Percentiles rank a stretch among this genome's conserved stretches.
Evolutionary conservation across 2,888 invertebrate genomes (phyloP).

Genomic region (Drosophila diplacantha): DNA sequence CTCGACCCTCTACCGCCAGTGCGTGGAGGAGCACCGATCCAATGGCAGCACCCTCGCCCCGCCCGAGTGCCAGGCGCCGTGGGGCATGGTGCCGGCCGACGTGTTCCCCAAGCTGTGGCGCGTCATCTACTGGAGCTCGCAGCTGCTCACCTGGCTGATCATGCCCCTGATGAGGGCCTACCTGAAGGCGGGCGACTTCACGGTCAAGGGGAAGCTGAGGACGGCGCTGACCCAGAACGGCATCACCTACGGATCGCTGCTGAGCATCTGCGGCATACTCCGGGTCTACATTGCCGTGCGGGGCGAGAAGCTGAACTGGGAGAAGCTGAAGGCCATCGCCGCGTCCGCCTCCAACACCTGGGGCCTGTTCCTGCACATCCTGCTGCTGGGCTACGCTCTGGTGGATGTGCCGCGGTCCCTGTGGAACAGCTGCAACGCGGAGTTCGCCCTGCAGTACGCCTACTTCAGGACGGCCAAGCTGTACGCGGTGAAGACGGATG

Average conservation of each 20-base stretch:
- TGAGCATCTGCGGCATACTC: conserved; percentile 95
- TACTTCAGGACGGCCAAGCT: conserved; percentile 97
- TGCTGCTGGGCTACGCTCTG: conserved; percentile 95
- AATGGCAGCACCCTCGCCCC: conserved; percentile 2
- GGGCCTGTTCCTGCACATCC: conserved; percentile 96
- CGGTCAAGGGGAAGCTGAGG: conserved; percentile 93
- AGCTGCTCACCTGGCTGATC: conserved; percentile 97
- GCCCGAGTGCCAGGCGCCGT: conserved; percentile 86
- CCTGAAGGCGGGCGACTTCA: conserved; percentile 98
- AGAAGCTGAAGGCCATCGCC: conserved; percentile 95
- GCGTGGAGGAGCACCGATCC: conserved; percentile 79
- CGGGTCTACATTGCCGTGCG: conserved; percentile 95
- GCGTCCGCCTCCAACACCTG: conserved; percentile 99
- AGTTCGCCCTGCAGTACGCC: conserved; percentile 88
- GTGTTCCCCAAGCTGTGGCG: conserved; percentile 96
- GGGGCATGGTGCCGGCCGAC: conserved; percentile 90
- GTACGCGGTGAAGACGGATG: conserved; percentile 96
- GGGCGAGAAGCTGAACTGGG: conserved; percentile 92
- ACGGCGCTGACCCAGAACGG: conserved; percentile 97
- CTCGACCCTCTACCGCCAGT: conserved; percentile 95
- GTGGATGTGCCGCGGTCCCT: conserved; percentile 95
- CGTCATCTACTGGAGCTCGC: conserved; percentile 99
- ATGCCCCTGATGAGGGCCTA: conserved; percentile 99
- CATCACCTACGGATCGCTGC: conserved; percentile 97
- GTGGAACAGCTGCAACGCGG: conserved; percentile 93